phyloP scores from a whole-genome alignment of 2,888 invertebrate species.

The Acronicta aceris region DNA sequence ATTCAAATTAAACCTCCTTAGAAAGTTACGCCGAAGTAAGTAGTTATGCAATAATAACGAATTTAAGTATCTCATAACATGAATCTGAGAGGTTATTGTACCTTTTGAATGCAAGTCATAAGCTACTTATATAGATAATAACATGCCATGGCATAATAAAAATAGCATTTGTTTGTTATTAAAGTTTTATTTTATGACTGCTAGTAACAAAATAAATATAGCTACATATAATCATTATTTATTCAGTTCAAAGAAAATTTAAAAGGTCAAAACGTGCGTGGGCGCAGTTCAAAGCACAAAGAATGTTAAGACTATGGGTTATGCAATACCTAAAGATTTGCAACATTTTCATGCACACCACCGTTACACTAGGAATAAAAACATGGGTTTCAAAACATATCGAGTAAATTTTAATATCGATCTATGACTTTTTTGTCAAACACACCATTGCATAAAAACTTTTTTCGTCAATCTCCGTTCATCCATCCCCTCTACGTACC shows the following conservation, averaged over 20 bases:
- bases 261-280: background rate
- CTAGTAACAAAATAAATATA: background rate
- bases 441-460: no score
- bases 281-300: background rate
- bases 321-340: no score
- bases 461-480: no score
- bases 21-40: background rate
- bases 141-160: background rate
- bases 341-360: no score
- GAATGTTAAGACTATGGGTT: no score
- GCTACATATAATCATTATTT: background rate
- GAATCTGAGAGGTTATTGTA: conserved; percentile 9
- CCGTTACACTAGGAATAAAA: no score
- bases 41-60: background rate
- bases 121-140: conserved; percentile 14
- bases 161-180: background rate
- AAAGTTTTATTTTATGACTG: conserved; percentile 1
- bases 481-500: no score
- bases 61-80: conserved; percentile 14
- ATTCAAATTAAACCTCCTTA: background rate
- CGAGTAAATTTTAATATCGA: no score
- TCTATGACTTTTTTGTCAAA: no score
- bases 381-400: no score
- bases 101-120: conserved; percentile 12
- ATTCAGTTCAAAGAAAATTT: background rate